Conservation (phyloP, 1,140 invertebrate genomes). For the Rhopalosiphum padi region DNA sequence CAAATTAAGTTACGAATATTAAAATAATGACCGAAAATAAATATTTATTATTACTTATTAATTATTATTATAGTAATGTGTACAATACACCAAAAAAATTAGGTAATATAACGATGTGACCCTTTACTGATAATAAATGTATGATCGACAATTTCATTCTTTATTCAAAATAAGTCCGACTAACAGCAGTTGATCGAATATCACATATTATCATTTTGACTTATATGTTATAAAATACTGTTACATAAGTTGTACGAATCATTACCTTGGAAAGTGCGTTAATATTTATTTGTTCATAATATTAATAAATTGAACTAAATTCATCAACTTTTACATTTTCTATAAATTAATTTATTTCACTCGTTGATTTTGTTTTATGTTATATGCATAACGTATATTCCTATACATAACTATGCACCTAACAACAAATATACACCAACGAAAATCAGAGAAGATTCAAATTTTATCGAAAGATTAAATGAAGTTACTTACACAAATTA, state of each 20-base stretch:
- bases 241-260: neutral
- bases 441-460: neutral
- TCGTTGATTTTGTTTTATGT: neutral
- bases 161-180: neutral
- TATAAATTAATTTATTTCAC: neutral
- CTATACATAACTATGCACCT: neutral
- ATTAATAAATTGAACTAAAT: neutral
- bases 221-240: neutral
- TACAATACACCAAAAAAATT: neutral
- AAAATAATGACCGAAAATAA: conserved; percentile 43
- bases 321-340: neutral
- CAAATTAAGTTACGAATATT: conserved; percentile 39
- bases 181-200: neutral
- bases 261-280: neutral
- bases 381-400: too few species aligned
- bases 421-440: neutral
- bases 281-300: neutral
- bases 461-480: neutral
- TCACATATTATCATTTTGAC: neutral
- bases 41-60: conserved; percentile 33
- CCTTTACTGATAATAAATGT: neutral
- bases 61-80: neutral
- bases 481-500: neutral
- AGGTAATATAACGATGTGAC: neutral
- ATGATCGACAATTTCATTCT: neutral